These are phyloP conservation scores for Carettochelys insculpta DNA, from an alignment of 2,113 vertebrate species.

Conservation along the genomic window DNA sequence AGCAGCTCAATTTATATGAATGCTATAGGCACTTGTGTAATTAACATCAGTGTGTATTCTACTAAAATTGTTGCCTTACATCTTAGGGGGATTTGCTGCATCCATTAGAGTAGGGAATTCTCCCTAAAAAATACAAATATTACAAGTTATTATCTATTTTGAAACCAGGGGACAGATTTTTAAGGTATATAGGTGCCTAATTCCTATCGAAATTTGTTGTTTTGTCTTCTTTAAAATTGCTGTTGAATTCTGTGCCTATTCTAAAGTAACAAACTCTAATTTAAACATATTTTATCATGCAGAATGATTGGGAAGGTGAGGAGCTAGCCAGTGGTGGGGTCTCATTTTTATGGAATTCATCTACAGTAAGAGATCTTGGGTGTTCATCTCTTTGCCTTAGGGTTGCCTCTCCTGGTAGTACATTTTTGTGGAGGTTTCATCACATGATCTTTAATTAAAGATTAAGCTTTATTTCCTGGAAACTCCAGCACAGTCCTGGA, in stretches of 20 bases:
- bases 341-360: neutral
- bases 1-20: neutral
- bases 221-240: neutral
- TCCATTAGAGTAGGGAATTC: constrained; percentile 31
- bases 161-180: neutral
- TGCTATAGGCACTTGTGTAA: constrained; percentile 47
- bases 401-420: too few species aligned
- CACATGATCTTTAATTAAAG: too few species aligned
- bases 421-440: too few species aligned
- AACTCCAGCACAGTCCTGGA: too few species aligned
- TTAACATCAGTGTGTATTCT: constrained; percentile 48
- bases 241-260: neutral
- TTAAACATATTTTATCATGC: neutral
- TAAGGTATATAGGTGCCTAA: neutral
- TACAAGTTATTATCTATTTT: neutral
- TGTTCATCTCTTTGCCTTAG: too few species aligned
- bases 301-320: neutral
- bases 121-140: constrained; percentile 15
- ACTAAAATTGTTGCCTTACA: neutral
- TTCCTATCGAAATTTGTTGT: neutral
- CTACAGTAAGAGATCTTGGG: neutral
- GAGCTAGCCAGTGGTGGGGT: neutral
- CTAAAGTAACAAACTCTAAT: neutral
- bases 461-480: too few species aligned
- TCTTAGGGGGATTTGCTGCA: constrained; percentile 41